Percentiles rank a stretch among this genome's conserved stretches.
Conservation (phyloP, 2,888 invertebrate genomes). For the Ferrisia virgata region DNA sequence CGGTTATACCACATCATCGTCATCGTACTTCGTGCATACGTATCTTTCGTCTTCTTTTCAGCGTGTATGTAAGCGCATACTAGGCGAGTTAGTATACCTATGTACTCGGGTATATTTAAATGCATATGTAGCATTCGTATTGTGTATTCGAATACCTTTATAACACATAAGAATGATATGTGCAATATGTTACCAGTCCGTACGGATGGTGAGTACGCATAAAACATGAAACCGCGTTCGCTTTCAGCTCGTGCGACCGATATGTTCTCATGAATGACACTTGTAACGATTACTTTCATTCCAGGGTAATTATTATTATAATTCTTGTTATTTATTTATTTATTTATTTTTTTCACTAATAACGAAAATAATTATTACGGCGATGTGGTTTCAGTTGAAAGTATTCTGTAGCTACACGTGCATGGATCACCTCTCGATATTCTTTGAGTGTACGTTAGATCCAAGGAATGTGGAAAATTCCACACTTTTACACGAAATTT, state of each 20-base stretch:
- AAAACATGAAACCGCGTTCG: neutral
- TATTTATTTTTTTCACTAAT: neutral
- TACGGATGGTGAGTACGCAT: neutral
- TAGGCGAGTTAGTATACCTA: too few relatives aligned
- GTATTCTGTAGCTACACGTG: too few relatives aligned
- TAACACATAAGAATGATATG: neutral
- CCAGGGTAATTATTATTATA: neutral
- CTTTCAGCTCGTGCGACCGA: slow-evolving; percentile 11
- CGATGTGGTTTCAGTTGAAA: neutral
- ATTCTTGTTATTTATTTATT: too few relatives aligned
- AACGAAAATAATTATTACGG: neutral
- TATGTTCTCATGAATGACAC: neutral
- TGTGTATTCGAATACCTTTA: neutral
- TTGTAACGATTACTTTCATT: neutral
- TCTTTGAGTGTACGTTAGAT: neutral
- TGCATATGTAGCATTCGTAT: neutral
- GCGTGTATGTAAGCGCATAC: neutral
- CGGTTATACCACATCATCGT: neutral
- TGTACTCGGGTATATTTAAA: too few relatives aligned
- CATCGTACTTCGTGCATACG: too few relatives aligned
- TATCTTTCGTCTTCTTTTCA: neutral
- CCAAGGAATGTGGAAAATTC: neutral
- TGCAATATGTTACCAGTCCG: neutral
- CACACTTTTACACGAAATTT: neutral
- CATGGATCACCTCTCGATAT: too few relatives aligned